Evolutionary conservation across 1,140 invertebrate species (phyloP).

Genomic region (Diabrotica virgifera): DNA sequence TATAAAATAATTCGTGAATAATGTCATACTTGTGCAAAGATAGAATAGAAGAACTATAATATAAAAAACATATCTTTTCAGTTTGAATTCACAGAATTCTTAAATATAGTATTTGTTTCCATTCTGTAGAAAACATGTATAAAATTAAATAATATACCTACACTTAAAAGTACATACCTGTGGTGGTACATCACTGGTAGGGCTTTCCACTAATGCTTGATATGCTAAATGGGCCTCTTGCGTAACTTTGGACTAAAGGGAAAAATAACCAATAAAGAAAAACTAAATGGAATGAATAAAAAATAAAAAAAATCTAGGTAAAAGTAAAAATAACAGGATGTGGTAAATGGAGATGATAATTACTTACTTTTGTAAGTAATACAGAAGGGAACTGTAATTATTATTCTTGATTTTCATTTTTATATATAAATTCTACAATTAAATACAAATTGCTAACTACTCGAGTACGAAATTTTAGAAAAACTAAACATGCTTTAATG

Average conservation of each 20-base stretch:
- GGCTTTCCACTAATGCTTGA: constrained; percentile 80
- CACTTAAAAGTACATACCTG: constrained; percentile 33
- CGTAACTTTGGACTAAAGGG: constrained; percentile 68
- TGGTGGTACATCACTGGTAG: constrained; percentile 36
- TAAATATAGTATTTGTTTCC: too few relatives aligned
- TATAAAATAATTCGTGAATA: too few relatives aligned
- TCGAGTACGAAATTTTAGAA: too few relatives aligned
- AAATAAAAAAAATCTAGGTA: constrained; percentile 41
- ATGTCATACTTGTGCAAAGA: too few relatives aligned
- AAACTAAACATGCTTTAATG: too few relatives aligned
- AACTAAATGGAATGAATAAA: constrained; percentile 45
- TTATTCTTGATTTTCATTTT: not conserved
- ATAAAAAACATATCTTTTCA: too few relatives aligned
- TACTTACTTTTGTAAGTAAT: constrained; percentile 3
- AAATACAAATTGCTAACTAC: too few relatives aligned
- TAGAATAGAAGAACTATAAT: too few relatives aligned
- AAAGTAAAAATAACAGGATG: constrained; percentile 30
- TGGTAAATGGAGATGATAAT: constrained; percentile 1
- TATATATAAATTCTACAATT: too few relatives aligned
- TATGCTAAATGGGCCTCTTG: constrained; percentile 87
- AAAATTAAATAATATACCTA: constrained; percentile 18
- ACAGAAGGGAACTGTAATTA: constrained; percentile 13
- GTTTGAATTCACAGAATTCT: too few relatives aligned
- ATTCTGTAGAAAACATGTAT: too few relatives aligned
- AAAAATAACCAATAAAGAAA: constrained; percentile 45